Conservation (phyloP, 2,888 invertebrate species). For the Metallyticus violacea region DNA sequence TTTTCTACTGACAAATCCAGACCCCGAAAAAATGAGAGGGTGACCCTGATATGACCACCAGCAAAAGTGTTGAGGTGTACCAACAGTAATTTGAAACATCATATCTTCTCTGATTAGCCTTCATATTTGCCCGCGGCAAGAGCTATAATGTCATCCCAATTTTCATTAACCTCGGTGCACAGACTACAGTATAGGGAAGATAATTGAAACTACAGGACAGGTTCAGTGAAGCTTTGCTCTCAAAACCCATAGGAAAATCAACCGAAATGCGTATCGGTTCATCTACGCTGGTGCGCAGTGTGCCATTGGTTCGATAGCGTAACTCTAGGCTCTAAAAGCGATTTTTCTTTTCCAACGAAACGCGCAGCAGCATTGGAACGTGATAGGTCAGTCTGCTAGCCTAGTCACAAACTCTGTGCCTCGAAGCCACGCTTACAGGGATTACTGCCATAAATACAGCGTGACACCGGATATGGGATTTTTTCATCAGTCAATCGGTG, state of each 20-base stretch:
- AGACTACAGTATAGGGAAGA: neutral
- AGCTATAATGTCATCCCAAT: neutral
- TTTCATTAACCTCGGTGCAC: neutral
- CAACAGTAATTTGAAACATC: neutral
- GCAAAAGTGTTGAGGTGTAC: neutral
- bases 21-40: too few species aligned
- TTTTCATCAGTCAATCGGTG: neutral
- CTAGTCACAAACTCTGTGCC: neutral
- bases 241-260: neutral
- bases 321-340: neutral
- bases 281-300: neutral
- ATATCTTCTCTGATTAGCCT: neutral
- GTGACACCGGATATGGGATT: neutral
- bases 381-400: neutral
- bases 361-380: neutral
- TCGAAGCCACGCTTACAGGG: neutral
- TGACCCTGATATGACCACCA: too few species aligned
- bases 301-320: too few species aligned
- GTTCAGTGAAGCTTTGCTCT: neutral
- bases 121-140: neutral
- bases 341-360: neutral
- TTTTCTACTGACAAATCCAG: too few species aligned
- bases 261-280: neutral
- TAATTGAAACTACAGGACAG: neutral
- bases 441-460: neutral